Percentiles rank a stretch among this genome's conserved stretches.
Conservation (phyloP, 2,888 invertebrate species). For the Amaurobius ferox region DNA sequence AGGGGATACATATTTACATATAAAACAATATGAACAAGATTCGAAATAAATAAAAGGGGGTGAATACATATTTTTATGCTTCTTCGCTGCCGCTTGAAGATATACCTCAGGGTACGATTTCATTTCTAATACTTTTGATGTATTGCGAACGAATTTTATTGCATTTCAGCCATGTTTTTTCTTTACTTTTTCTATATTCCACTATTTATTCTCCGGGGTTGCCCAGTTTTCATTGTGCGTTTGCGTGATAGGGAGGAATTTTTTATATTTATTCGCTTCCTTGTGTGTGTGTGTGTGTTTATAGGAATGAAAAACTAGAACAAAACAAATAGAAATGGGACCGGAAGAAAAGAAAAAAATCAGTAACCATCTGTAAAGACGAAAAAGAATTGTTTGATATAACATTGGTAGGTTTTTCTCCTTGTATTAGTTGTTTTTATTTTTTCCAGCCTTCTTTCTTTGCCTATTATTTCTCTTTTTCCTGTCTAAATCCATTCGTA, state of each 20-base stretch:
- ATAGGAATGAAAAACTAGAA: conserved; percentile 32
- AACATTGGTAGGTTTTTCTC: conserved; percentile 54
- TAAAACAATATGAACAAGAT: conserved; percentile 39
- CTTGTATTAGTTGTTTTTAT: conserved; percentile 41
- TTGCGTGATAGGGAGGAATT: conserved; percentile 53
- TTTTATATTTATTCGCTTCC: conserved; percentile 49
- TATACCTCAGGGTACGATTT: conserved; percentile 48
- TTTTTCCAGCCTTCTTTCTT: conserved; percentile 23
- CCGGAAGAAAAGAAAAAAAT: conserved; percentile 34
- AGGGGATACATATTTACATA: conserved; percentile 45
- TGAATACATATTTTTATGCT: background rate
- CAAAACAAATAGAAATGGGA: conserved; percentile 11
- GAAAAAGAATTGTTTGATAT: conserved; percentile 71
- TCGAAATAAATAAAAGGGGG: background rate
- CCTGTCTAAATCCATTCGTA: conserved; percentile 70
- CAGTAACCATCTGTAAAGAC: conserved; percentile 71
- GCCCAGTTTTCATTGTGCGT: conserved; percentile 58
- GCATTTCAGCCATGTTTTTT: conserved; percentile 41
- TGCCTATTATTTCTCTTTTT: conserved; percentile 48
- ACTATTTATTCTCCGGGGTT: conserved; percentile 53
- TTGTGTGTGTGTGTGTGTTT: too few relatives aligned
- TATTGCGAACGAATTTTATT: conserved; percentile 65
- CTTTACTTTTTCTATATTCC: conserved; percentile 21
- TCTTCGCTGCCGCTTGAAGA: background rate
- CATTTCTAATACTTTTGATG: conserved; percentile 62